Evolutionary conservation across 2,113 vertebrate species (phyloP).

Genomic region (Salvelinus fontinalis): DNA sequence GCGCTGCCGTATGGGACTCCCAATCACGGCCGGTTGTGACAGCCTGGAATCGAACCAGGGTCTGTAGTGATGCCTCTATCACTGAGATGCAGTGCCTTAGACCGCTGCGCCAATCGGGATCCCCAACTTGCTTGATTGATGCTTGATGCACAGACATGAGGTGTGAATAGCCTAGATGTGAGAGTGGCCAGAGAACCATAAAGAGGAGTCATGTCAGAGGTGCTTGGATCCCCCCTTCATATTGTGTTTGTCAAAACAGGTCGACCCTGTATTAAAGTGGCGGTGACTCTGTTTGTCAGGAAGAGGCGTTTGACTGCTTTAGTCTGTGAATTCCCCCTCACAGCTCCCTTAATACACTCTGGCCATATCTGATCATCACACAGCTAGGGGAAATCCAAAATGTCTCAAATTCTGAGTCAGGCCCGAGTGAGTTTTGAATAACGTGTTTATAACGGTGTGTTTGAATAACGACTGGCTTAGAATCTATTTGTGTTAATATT

Average conservation of each 20-base stretch:
- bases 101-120: too few relatives aligned
- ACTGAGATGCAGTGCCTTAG: too few relatives aligned
- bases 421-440: slow-evolving; percentile 4
- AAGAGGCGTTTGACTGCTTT: not conserved
- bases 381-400: not conserved
- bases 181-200: not conserved
- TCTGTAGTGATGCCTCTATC: too few relatives aligned
- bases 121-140: too few relatives aligned
- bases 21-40: too few relatives aligned
- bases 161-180: too few relatives aligned
- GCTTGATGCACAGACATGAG: too few relatives aligned
- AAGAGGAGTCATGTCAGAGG: not conserved
- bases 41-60: too few relatives aligned
- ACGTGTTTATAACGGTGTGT: too few relatives aligned
- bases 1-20: too few relatives aligned
- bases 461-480: slow-evolving; percentile 18
- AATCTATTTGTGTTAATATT: slow-evolving; percentile 36
- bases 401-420: too few relatives aligned
- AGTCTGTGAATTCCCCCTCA: not conserved
- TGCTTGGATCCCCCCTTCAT: not conserved
- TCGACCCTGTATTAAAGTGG: not conserved
- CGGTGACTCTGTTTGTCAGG: not conserved
- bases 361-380: too few relatives aligned
- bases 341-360: not conserved
- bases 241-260: not conserved